These are phyloP conservation scores for Rhinolophus ferrumequinum DNA, from an alignment of 2,113 vertebrate genomes.

Conservation along the genomic window DNA sequence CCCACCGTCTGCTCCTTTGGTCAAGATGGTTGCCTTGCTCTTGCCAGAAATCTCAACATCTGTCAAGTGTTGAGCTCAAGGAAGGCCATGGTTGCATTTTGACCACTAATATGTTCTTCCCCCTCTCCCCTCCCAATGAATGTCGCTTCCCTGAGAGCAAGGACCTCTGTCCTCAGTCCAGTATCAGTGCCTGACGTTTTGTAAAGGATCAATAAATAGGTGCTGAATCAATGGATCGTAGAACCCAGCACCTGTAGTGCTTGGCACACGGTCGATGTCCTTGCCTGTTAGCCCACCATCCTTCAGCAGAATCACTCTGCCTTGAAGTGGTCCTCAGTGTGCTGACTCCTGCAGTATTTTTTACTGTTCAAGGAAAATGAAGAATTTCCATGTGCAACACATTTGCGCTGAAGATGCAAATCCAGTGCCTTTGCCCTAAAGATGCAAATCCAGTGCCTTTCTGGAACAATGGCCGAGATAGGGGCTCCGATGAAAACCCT, in stretches of 20 bases:
- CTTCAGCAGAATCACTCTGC: neutral
- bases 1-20: neutral
- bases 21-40: neutral
- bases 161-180: neutral
- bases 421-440: neutral
- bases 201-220: neutral
- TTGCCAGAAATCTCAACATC: neutral
- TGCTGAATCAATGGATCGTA: neutral
- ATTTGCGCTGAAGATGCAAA: slow-evolving; percentile 11
- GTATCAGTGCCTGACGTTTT: neutral
- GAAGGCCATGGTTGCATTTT: neutral
- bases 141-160: neutral
- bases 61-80: neutral
- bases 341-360: neutral
- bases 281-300: neutral
- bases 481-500: neutral
- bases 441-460: neutral
- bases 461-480: neutral
- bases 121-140: neutral
- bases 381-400: neutral
- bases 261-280: neutral
- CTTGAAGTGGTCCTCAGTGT: neutral
- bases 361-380: slow-evolving; percentile 14
- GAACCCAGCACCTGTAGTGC: too few relatives aligned
- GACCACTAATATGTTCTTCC: neutral